These are phyloP conservation scores for Myocastor coypus DNA, from an alignment of 2,113 vertebrate genomes.

Conservation along the genomic window DNA sequence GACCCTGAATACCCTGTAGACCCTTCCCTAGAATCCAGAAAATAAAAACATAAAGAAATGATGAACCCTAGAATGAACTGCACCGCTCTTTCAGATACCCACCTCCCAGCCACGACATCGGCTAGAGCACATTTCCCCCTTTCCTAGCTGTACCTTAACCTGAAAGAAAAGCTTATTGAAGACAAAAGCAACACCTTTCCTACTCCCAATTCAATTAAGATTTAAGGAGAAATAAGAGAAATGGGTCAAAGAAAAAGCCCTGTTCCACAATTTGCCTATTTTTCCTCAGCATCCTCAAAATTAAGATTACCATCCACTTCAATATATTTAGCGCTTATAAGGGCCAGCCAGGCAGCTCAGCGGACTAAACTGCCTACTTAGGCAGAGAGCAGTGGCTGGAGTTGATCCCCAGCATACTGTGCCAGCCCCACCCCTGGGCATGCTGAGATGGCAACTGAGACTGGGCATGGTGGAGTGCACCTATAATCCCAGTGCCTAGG, in stretches of 20 bases:
- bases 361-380: too few species aligned
- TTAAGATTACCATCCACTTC: not conserved
- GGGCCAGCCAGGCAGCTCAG: too few species aligned
- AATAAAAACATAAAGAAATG: too few species aligned
- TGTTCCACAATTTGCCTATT: not conserved
- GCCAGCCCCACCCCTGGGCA: too few species aligned
- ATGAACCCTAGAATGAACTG: not conserved
- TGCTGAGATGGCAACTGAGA: too few species aligned
- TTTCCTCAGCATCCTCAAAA: not conserved
- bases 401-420: too few species aligned
- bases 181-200: not conserved
- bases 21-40: too few species aligned
- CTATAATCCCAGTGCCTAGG: too few species aligned
- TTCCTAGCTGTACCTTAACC: not conserved
- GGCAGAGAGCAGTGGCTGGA: too few species aligned
- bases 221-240: not conserved
- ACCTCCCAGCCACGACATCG: not conserved
- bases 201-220: not conserved
- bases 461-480: too few species aligned
- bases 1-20: too few species aligned
- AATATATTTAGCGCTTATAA: not conserved
- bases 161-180: not conserved
- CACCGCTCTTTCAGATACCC: not conserved
- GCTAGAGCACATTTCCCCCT: not conserved
- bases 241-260: not conserved